Percentiles rank a stretch among this genome's conserved stretches.
Conservation (phyloP, 2,113 vertebrate genomes). For the Vombatus ursinus region DNA sequence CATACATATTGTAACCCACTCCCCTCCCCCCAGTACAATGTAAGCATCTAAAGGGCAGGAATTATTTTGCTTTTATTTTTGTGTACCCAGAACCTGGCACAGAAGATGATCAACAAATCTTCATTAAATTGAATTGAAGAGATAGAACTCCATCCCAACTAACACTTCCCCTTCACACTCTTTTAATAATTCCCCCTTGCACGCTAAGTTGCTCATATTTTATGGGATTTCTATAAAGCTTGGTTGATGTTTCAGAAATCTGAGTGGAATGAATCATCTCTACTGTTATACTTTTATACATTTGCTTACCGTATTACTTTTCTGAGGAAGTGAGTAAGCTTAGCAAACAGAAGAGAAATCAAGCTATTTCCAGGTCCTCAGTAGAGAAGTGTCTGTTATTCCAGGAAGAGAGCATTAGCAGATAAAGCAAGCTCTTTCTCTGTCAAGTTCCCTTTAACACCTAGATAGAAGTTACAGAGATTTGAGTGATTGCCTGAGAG, state of each 20-base stretch:
- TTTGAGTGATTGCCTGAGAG: conserved; percentile 45
- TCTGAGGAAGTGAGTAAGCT: not conserved
- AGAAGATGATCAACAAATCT: not conserved
- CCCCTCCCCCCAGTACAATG: not conserved
- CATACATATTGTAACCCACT: not conserved
- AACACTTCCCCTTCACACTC: not conserved
- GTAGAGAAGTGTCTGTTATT: not conserved
- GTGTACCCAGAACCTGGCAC: not conserved
- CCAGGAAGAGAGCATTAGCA: not conserved
- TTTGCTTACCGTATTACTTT: conserved; percentile 2
- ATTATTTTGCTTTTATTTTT: not conserved
- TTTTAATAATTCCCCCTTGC: not conserved
- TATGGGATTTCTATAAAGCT: conserved; percentile 20
- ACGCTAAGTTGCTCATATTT: not conserved
- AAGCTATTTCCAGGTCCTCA: not conserved
- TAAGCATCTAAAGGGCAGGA: not conserved
- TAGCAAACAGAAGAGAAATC: not conserved
- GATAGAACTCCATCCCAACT: not conserved
- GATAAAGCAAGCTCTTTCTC: not conserved
- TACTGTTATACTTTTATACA: not conserved
- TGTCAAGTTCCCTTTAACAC: not conserved
- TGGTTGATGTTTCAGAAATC: conserved; percentile 32
- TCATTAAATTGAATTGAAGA: not conserved
- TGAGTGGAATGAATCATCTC: not conserved
- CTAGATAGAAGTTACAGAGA: conserved; percentile 9